Percentiles rank a stretch among this genome's conserved stretches.
phyloP scores from a whole-genome alignment of 2,888 invertebrate genomes.

The Campoletis raptor region DNA sequence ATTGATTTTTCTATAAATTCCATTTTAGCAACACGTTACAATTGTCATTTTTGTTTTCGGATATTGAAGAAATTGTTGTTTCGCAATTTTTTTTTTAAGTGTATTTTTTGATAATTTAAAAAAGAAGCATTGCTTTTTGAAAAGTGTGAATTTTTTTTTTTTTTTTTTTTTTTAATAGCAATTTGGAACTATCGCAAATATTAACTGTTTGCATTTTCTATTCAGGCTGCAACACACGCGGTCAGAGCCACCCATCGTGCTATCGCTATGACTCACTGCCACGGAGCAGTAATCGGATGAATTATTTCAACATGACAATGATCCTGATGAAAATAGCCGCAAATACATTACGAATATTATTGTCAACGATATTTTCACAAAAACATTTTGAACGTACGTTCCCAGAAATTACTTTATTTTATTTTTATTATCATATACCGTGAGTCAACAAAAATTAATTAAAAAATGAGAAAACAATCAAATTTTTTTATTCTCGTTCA shows the following conservation, averaged over 20 bases:
- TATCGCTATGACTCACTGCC: slow-evolving; percentile 72
- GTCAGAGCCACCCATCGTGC: slow-evolving; percentile 81
- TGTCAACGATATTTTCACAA: not conserved
- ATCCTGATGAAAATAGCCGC: slow-evolving; percentile 9
- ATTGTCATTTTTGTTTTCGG: too few relatives aligned
- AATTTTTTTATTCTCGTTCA: too few relatives aligned
- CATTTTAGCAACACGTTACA: too few relatives aligned
- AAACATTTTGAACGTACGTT: too few relatives aligned
- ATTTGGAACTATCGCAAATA: not conserved
- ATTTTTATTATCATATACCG: too few relatives aligned
- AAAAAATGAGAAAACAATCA: too few relatives aligned
- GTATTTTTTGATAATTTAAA: not conserved
- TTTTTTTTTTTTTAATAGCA: not conserved
- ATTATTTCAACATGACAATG: slow-evolving; percentile 16
- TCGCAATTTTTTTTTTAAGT: not conserved
- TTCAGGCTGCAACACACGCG: slow-evolving; percentile 81
- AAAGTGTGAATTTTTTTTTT: not conserved
- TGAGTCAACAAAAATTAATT: too few relatives aligned
- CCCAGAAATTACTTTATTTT: too few relatives aligned
- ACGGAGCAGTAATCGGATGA: slow-evolving; percentile 62
- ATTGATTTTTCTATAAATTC: too few relatives aligned
- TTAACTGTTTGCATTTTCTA: slow-evolving; percentile 43
- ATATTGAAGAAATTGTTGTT: not conserved
- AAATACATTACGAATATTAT: not conserved
- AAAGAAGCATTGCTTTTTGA: not conserved